Evolutionary conservation across 2,888 invertebrate genomes (phyloP), one percentile per base, ranked within the genome.

Genomic region (Halictus ligatus): DNA sequence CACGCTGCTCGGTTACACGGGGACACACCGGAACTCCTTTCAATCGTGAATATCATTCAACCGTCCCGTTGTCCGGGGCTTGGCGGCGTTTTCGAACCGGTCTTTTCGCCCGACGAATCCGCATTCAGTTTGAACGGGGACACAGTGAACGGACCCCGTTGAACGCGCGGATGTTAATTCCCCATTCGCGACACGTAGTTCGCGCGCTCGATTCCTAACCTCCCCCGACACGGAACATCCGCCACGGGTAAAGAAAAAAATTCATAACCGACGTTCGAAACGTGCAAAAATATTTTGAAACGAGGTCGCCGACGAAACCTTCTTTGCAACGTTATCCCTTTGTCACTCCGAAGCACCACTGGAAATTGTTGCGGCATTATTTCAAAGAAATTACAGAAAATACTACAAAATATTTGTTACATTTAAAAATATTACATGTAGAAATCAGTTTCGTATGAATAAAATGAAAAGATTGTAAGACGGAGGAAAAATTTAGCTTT

Each of bases 41-140:
- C 74, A 81, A 86, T 86, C 75, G 75, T 40, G 85, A 86, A 81
- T 81, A 86, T 86, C 80, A 80, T 86, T 86, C 86, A 86, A 81
- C 75, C 60, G 76, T 69, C 50, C 85, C 72, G 87, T 86, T 86
- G 78, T 86, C 81, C 75, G 35, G 60, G 12, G 1, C n/a, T 29
- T 25, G 54, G 3, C 54, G 54, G 10, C 58, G 75, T 77, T 71
- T 69, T 71, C 69, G 48, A 50, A 40, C 25, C 21, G 12, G 40
- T 60, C 46, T 67, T 46, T 64, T 67, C 67, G 48, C 21, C 29
- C 48, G 48, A 7, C n/a, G 35, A 50, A 78, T 50, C 71, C 54
- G 54, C 54, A 50, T 69, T 71, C n/a, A 21, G 67, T 50, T 67
- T 35, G 48, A 77, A 77, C n/a, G 46, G 77, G 46, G 67, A 21